Evolutionary conservation across 2,888 invertebrate genomes (phyloP).

Genomic region (Tenthredo notha): DNA sequence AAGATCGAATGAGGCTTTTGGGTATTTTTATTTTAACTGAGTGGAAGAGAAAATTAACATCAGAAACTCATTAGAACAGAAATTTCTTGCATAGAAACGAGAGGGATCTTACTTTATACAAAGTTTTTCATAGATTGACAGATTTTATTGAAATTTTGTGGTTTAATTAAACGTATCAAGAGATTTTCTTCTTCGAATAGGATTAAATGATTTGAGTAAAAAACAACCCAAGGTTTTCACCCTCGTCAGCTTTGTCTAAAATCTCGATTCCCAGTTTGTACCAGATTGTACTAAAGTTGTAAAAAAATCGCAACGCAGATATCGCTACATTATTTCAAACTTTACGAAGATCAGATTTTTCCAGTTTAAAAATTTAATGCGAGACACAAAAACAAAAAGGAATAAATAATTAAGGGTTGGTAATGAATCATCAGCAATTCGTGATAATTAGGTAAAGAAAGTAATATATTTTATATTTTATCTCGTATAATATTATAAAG

Average conservation of each 20-base stretch:
- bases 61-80: constrained; percentile 62
- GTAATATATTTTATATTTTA: background rate
- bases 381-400: background rate
- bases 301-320: too few relatives aligned
- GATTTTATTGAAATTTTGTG: background rate
- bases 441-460: background rate
- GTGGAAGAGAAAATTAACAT: constrained; percentile 62
- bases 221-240: background rate
- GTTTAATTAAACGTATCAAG: background rate
- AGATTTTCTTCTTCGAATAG: background rate
- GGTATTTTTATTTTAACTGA: background rate
- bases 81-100: background rate
- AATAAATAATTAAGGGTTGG: background rate
- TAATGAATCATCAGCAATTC: background rate
- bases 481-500: background rate
- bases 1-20: constrained; percentile 34
- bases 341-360: too few relatives aligned
- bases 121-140: background rate
- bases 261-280: too few relatives aligned
- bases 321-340: too few relatives aligned
- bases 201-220: background rate
- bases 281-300: too few relatives aligned
- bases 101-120: background rate
- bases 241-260: too few relatives aligned
- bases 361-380: background rate